A percentile compares a stretch with the other conserved stretches of the same genome.
Conservation (phyloP, 2,113 vertebrate species). For the Mastomys coucha region DNA sequence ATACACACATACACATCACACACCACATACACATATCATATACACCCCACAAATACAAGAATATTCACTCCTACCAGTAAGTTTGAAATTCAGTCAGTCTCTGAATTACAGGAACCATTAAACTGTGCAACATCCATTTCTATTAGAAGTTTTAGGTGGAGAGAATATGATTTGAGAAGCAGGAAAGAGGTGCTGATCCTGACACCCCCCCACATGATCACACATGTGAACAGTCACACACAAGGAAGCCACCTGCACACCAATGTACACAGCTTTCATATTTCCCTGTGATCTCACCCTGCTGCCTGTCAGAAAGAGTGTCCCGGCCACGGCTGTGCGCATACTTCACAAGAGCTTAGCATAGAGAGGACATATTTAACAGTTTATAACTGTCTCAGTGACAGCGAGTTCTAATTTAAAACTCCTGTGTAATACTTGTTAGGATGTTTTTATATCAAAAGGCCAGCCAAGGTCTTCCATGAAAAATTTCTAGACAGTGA, state of each 20-base stretch:
- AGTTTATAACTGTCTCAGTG: conserved; percentile 89
- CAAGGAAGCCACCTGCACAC: conserved; percentile 41
- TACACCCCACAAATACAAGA: too few relatives aligned
- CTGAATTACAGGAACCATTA: neutral
- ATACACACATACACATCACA: neutral
- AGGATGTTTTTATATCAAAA: conserved; percentile 91
- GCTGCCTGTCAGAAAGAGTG: conserved; percentile 81
- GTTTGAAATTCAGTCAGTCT: neutral
- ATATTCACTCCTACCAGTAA: neutral
- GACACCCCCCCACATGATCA: neutral
- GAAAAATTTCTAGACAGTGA: conserved; percentile 90
- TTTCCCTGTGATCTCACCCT: conserved; percentile 77
- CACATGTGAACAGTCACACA: rapidly evolving
- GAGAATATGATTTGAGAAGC: neutral
- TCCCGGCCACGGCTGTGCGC: conserved; percentile 24
- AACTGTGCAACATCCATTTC: neutral
- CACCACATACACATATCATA: neutral
- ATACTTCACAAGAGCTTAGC: conserved; percentile 84
- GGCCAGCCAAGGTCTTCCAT: conserved; percentile 90
- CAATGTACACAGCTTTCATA: conserved; percentile 59
- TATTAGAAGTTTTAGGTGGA: neutral
- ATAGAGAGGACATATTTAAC: conserved; percentile 86
- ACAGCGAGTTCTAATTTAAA: conserved; percentile 90
- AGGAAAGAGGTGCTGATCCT: neutral
- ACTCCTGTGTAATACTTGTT: conserved; percentile 90